Conservation (phyloP, 2,888 invertebrate genomes). For the Platycheirus albimanus region DNA sequence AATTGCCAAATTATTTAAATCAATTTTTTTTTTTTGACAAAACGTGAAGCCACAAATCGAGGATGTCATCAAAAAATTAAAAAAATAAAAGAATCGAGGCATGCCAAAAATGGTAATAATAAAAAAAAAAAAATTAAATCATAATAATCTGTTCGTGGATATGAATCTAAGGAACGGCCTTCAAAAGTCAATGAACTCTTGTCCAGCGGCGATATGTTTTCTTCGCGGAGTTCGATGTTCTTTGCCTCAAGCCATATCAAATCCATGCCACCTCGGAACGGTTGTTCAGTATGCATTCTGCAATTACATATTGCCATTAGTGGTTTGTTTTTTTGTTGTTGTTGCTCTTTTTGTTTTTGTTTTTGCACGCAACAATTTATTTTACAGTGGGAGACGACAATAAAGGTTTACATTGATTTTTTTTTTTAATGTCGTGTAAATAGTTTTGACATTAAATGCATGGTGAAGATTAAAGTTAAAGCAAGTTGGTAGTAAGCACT, state of each 20-base stretch:
- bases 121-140: too few relatives aligned
- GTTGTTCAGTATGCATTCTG: constrained; percentile 40
- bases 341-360: constrained; percentile 26
- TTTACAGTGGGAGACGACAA: constrained; percentile 36
- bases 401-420: constrained; percentile 4
- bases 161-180: constrained; percentile 69
- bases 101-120: constrained; percentile 40
- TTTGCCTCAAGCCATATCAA: neutral
- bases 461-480: too few relatives aligned
- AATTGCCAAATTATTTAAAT: constrained; percentile 57
- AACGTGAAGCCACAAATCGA: constrained; percentile 24
- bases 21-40: neutral
- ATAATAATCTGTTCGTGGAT: constrained; percentile 29
- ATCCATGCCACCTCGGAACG: constrained; percentile 6
- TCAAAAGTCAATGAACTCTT: constrained; percentile 71
- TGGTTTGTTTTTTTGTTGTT: constrained; percentile 10
- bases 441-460: too few relatives aligned
- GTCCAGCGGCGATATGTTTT: neutral
- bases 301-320: constrained; percentile 8
- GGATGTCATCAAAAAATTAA: constrained; percentile 15
- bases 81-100: constrained; percentile 12
- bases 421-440: neutral
- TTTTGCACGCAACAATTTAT: constrained; percentile 11
- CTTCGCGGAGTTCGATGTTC: constrained; percentile 20
- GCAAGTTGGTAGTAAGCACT: too few relatives aligned